Evolutionary conservation across 1,140 invertebrate genomes (phyloP), one percentile per base, ranked within the genome.

Genomic region (Temnothorax curvispinosus): DNA sequence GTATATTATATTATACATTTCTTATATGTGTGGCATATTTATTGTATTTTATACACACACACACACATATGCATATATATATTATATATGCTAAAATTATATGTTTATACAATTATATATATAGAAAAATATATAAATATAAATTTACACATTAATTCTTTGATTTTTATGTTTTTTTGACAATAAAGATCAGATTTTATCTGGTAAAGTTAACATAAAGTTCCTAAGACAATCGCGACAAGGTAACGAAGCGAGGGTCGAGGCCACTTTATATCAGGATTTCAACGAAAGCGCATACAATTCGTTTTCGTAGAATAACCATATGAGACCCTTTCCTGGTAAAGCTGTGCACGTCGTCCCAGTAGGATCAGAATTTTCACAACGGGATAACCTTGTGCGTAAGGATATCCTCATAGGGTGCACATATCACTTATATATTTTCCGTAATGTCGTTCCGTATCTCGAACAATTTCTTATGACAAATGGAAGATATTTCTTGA

Each of bases 351-450:
- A 65, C 77, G 47, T 81, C 44, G 13, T 54, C 35, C 35, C 13
- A 7, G 38, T 2, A 27, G 50, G 62, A 81, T 69, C 64, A 41
- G 62, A 80, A 67, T 69, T 56, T 69, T 21, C 38, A 56, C 62
- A 69, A 67, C 44, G 60, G 3, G 11, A 78, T 52, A 41, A 67
- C 11, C 77, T 21, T 35, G 60, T 44, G 60, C 27, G 27, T 27
- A 27, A 1, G 27, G 27, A 27, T 27, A 67, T 4, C 47, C 62
- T 80, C n/a, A 27, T 69, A 81, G 32, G 62, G 35, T 54, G 35
- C 8, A 44, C 62, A 80, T 80, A 80, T 80, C 69, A 81, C 62
- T 32, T n/a, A 81, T 32, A 69, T 81, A 81, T 81, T 69, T 81
- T 69, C 69, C 47, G 21, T 21, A 21, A 21, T 69, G 77, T 81